These are phyloP conservation scores for human (Homo sapiens) DNA, from an alignment of 2,113 vertebrate genomes.

Conservation along the genomic window GRCh38 chr21:40346501-40347000, in stretches of 20 bases:
- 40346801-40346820: background rate
- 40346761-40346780: background rate
- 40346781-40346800: background rate
- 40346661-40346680: background rate
- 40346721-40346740: background rate
- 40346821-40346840: background rate
- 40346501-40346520: background rate
- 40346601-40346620: background rate
- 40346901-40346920: background rate
- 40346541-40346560: background rate
- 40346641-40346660: background rate
- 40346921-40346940: background rate
- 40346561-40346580: background rate
- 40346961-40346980: background rate
- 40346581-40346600: background rate
- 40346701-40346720: too few relatives aligned
- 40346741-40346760: background rate
- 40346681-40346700: background rate
- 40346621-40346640: background rate
- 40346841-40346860: background rate
- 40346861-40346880: background rate
- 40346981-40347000: background rate
- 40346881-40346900: rapidly evolving
- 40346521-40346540: background rate
- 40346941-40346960: background rate